These are phyloP conservation scores for Drosophila rhopaloa DNA, from an alignment of 1,140 invertebrate species.

Conservation along the genomic window DNA sequence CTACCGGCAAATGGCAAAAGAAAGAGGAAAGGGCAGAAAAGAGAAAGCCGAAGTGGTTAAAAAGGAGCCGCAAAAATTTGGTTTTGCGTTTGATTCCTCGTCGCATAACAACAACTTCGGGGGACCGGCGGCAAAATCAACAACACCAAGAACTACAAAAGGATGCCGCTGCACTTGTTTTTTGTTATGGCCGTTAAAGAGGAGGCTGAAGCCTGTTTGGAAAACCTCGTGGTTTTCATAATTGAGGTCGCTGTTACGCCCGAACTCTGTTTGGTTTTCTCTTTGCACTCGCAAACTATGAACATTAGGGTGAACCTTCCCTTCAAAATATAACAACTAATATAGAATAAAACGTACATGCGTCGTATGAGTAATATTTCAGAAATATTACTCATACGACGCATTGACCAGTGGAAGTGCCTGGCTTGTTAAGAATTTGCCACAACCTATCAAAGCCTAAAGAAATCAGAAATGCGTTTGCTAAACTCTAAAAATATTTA, in stretches of 20 bases:
- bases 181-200: slow-evolving; percentile 15
- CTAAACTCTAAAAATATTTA: no score
- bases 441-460: no score
- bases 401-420: neutral
- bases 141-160: slow-evolving; percentile 31
- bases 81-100: slow-evolving; percentile 75
- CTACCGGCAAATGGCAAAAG: slow-evolving; percentile 58
- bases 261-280: slow-evolving; percentile 25
- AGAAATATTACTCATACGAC: neutral
- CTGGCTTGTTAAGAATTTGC: no score
- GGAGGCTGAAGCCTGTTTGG: slow-evolving; percentile 64
- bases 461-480: no score
- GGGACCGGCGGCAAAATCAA: slow-evolving; percentile 19
- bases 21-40: slow-evolving; percentile 23
- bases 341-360: no score
- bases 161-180: slow-evolving; percentile 4
- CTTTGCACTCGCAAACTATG: slow-evolving; percentile 13
- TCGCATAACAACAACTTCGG: slow-evolving; percentile 50
- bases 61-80: slow-evolving; percentile 72
- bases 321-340: neutral
- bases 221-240: slow-evolving; percentile 79
- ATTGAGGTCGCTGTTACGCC: slow-evolving; percentile 67
- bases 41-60: slow-evolving; percentile 23
- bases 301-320: slow-evolving; percentile 18
- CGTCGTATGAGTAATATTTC: no score